phyloP scores from a whole-genome alignment of 1,140 invertebrate species.

The Drosophila parvula region DNA sequence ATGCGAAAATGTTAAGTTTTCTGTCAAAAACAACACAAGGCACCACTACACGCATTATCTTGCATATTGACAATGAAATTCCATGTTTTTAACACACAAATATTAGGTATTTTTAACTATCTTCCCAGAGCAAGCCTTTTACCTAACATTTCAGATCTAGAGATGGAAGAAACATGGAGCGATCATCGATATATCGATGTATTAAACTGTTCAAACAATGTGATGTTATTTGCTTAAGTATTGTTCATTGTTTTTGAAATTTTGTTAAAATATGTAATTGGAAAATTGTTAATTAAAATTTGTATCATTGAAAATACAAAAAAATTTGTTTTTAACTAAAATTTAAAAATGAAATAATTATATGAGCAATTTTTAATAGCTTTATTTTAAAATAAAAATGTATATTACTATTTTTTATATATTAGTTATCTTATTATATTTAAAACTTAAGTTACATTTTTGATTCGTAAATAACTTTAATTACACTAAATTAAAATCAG shows the following conservation, averaged over 20 bases:
- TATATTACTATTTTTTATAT: too few relatives aligned
- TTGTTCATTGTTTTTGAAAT: neutral
- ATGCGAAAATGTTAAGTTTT: slow-evolving; percentile 12
- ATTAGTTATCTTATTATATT: too few relatives aligned
- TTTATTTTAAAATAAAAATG: too few relatives aligned
- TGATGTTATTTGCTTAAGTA: neutral
- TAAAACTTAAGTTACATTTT: too few relatives aligned
- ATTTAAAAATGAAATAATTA: too few relatives aligned
- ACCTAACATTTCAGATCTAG: slow-evolving; percentile 69
- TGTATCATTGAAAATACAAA: too few relatives aligned
- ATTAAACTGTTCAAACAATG: neutral
- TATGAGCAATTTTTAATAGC: too few relatives aligned
- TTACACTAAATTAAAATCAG: neutral
- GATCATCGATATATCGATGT: slow-evolving; percentile 12
- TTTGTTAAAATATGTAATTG: neutral
- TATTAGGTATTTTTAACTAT: slow-evolving; percentile 75
- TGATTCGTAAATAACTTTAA: too few relatives aligned
- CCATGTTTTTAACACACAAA: slow-evolving; percentile 46
- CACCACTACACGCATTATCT: slow-evolving; percentile 40
- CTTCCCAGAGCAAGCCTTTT: slow-evolving; percentile 69
- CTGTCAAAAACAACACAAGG: slow-evolving; percentile 19
- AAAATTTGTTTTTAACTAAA: too few relatives aligned
- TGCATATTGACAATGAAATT: slow-evolving; percentile 48
- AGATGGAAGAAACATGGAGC: slow-evolving; percentile 4
- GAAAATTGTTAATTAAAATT: too few relatives aligned